Percentiles rank a stretch among this genome's conserved stretches.
Evolutionary conservation across 2,797 vertebrate genomes (phyloP).

Genomic region (Oreonectes daqikongensis): DNA sequence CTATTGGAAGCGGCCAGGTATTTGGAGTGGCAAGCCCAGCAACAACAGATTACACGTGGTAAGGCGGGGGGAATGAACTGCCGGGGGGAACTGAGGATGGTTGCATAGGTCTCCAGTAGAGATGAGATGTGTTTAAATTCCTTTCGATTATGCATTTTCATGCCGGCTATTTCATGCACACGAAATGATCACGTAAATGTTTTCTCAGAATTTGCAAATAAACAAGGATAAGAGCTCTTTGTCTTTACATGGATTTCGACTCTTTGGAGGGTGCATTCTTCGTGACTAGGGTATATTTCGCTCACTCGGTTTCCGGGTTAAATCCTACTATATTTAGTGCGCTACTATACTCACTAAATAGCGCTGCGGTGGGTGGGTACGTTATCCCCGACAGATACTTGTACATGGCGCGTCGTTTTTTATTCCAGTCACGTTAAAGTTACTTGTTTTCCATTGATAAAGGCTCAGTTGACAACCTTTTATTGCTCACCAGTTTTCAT

Average conservation of each 20-base stretch:
- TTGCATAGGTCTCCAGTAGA: neutral
- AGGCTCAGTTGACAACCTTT: neutral
- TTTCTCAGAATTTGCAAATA: neutral
- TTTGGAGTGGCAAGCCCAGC: conserved; percentile 97
- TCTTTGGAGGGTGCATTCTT: conserved; percentile 44
- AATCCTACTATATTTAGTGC: conserved; percentile 60
- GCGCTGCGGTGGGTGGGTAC: conserved; percentile 52
- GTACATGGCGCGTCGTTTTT: conserved; percentile 5
- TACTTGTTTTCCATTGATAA: neutral
- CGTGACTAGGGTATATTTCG: conserved; percentile 67
- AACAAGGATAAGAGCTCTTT: neutral
- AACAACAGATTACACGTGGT: conserved; percentile 95
- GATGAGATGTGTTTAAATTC: neutral
- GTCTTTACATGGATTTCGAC: conserved; percentile 9
- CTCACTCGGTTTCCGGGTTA: conserved; percentile 63
- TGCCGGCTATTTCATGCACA: neutral
- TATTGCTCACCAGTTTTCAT: neutral
- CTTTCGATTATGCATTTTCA: conserved; percentile 3
- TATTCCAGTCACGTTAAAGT: neutral
- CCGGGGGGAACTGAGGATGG: neutral
- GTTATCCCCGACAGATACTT: conserved; percentile 39
- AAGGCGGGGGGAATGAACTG: conserved; percentile 68
- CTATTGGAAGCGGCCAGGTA: conserved; percentile 95
- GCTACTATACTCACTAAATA: conserved; percentile 68
- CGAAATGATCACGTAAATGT: neutral